These are phyloP conservation scores for Chanos chanos DNA, from an alignment of 2,797 vertebrate genomes.

Conservation along the genomic window DNA sequence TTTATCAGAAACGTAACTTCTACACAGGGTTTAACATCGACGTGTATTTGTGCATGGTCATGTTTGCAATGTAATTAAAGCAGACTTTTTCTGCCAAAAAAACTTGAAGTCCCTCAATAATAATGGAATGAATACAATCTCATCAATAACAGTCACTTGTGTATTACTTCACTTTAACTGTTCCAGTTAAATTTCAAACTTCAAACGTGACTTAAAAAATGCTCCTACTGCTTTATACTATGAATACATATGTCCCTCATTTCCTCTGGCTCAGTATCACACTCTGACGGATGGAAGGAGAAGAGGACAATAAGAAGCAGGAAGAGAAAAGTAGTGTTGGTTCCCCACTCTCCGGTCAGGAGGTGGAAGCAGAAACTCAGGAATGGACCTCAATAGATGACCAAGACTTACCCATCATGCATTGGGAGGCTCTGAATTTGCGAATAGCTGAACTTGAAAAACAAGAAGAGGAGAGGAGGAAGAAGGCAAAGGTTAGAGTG, in stretches of 20 bases:
- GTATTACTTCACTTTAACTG: too few species aligned
- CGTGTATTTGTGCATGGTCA: too few species aligned
- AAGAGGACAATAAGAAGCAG: constrained; percentile 21
- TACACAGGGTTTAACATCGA: too few species aligned
- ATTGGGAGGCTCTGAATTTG: constrained; percentile 70
- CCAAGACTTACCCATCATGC: constrained; percentile 68
- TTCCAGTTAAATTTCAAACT: too few species aligned
- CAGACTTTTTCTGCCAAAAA: too few species aligned
- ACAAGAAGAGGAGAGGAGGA: constrained; percentile 65
- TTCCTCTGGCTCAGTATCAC: constrained; percentile 1
- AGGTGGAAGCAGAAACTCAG: constrained; percentile 33
- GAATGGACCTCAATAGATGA: constrained; percentile 27
- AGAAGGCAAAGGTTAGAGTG: constrained; percentile 57
- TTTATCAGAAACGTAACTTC: too few species aligned
- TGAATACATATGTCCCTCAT: background rate
- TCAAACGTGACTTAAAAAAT: too few species aligned
- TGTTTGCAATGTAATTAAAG: too few species aligned
- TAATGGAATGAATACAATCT: too few species aligned
- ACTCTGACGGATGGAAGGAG: constrained; percentile 41
- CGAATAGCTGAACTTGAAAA: constrained; percentile 69
- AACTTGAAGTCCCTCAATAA: too few species aligned
- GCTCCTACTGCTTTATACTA: too few species aligned
- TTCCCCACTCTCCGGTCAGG: constrained; percentile 25
- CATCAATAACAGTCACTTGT: too few species aligned
- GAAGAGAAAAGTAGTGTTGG: constrained; percentile 30